A percentile compares a stretch with the other conserved stretches of the same genome.
phyloP scores from a whole-genome alignment of 2,888 invertebrate genomes.

The Lasioglossum leucozonium region DNA sequence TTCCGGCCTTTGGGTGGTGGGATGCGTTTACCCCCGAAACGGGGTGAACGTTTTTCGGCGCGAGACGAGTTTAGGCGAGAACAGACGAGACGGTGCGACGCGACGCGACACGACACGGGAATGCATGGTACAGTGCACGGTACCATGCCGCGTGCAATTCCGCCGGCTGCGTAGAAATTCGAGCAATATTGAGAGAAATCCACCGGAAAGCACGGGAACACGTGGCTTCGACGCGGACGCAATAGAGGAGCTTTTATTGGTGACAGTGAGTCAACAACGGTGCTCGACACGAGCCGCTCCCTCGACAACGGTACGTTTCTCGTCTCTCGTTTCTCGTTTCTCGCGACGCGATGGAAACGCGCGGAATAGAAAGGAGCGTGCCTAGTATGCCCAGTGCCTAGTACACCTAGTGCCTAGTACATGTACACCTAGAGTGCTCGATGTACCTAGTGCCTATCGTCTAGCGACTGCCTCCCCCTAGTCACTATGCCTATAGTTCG shows the following conservation, averaged over 20 bases:
- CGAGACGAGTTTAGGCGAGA: not conserved
- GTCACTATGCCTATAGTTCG: not conserved
- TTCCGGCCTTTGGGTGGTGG: not conserved
- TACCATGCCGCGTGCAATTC: not conserved
- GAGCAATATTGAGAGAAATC: constrained; percentile 31
- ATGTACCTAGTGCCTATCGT: not conserved
- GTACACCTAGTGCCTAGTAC: not conserved
- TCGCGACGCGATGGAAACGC: not conserved
- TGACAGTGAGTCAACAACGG: constrained; percentile 35
- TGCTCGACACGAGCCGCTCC: constrained; percentile 14
- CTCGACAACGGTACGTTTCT: constrained; percentile 27
- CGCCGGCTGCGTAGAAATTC: constrained; percentile 8
- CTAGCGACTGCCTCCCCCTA: not conserved
- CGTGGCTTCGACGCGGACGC: constrained; percentile 39
- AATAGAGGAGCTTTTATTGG: constrained; percentile 34
- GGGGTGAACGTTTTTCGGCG: constrained; percentile 12
- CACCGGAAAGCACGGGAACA: constrained; percentile 14
- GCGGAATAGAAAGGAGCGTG: constrained; percentile 1
- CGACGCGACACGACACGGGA: not conserved
- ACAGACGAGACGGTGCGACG: not conserved
- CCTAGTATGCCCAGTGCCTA: not conserved
- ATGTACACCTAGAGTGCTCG: no score
- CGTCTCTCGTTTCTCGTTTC: not conserved
- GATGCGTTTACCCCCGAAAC: not conserved
- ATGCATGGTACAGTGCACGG: constrained; percentile 12